Conservation (phyloP, 2,113 vertebrate species). For the Meriones unguiculatus region DNA sequence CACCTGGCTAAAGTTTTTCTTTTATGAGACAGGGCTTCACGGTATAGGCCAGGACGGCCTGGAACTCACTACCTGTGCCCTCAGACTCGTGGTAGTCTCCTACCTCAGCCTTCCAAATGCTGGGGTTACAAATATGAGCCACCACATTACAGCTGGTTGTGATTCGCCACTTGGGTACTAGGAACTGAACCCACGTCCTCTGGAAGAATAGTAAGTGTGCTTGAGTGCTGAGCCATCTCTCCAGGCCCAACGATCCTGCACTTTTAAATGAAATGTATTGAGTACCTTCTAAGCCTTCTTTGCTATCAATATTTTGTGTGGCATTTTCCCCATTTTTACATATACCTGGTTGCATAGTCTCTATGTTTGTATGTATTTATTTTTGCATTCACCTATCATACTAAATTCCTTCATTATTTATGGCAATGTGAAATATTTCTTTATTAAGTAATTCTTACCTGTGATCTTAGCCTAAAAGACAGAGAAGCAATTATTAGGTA, state of each 20-base stretch:
- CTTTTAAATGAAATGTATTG: neutral
- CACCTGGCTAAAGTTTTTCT: too few species aligned
- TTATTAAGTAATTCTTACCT: neutral
- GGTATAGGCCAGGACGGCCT: too few species aligned
- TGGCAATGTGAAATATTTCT: neutral
- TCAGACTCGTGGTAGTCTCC: too few species aligned
- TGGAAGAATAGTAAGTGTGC: neutral
- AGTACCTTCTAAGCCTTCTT: constrained; percentile 17
- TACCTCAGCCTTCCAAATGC: too few species aligned
- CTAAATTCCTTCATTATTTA: constrained; percentile 11
- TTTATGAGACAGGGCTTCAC: too few species aligned
- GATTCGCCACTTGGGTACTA: neutral
- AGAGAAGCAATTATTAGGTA: neutral
- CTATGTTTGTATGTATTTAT: constrained; percentile 17
- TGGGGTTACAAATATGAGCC: too few species aligned
- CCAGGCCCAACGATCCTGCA: neutral
- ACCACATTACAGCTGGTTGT: neutral
- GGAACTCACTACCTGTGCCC: too few species aligned
- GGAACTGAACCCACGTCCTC: neutral
- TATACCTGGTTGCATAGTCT: neutral
- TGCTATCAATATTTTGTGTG: neutral
- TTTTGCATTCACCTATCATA: neutral
- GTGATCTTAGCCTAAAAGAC: neutral
- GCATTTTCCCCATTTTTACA: neutral
- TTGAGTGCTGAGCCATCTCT: neutral